Base-by-base conservation (phyloP, 1,140 invertebrate species). In the Bombus ignitus region DNA sequence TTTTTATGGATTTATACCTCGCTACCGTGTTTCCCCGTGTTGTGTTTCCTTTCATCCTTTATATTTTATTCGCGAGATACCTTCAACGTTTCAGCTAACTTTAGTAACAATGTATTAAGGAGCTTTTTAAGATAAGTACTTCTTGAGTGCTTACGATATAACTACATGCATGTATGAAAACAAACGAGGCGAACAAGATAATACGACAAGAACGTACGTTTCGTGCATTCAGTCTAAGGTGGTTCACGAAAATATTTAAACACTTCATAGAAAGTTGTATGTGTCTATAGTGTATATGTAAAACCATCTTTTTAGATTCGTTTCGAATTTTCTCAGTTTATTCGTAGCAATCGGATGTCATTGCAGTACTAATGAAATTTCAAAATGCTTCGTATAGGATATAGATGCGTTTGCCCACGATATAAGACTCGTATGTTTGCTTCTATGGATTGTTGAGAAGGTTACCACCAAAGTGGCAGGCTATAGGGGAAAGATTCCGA, bases 1-100 rank as follows among this genome's bases (percentile, higher is more conserved):
- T 80, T 72, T 70, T 42, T 66, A 18, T 53, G 10, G 25, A 72
- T 85, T 85, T 85, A 80, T 71, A 12, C 13, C 15, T 2, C 22
- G 8, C 39, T 15, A n/a, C 39, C n/a, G 13, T n/a, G n/a, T n/a
- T 32, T 42, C 15, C 3, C 12, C 12, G 5, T 18, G 3, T 32
- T 47, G 22, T 10, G 0, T 39, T 83, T 42, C 35, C 65, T 39
- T 72, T 66, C 44, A 85, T 78, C 68, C 28, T 25, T n/a, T 12
- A 8, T 39, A 3, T 37, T 59, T 72, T 32, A 59, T 47, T 18
- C 32, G 1, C 8, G 9, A 68, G 62, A 68, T 74, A 83, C 42
- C 42, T 37, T 35, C 10, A 39, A 10, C 32, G 13, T 39, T 35
- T n/a, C 25, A 18, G 35, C 28, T 62, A 53, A 82, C 35, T 75